Conservation (phyloP, 2,888 invertebrate species). For the Steinernema hermaphroditum region DNA sequence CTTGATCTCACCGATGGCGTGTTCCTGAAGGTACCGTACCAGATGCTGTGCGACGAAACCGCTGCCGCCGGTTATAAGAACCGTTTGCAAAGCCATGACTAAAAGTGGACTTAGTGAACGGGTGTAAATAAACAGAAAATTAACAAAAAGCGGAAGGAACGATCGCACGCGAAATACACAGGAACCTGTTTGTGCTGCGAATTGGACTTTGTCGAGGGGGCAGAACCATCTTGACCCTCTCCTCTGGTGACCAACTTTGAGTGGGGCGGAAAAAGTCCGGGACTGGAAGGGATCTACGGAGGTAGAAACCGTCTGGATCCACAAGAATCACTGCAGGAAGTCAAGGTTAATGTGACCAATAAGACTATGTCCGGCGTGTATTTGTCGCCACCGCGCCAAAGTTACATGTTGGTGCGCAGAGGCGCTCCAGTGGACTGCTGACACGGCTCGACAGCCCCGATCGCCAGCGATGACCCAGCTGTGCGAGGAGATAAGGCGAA, state of each 20-base stretch:
- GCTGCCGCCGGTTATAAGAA: slow-evolving; percentile 60
- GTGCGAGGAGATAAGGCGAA: slow-evolving; percentile 22
- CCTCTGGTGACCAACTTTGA: neutral
- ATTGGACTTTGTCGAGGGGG: neutral
- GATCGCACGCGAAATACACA: neutral
- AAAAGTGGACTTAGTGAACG: neutral
- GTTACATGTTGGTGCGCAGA: slow-evolving; percentile 26
- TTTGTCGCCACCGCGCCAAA: slow-evolving; percentile 9
- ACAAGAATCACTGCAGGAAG: neutral
- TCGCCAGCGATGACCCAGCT: slow-evolving; percentile 24
- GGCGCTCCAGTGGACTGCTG: neutral
- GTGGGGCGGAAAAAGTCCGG: neutral
- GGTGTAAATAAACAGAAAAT: neutral
- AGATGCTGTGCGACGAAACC: slow-evolving; percentile 59
- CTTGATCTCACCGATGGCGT: slow-evolving; percentile 42
- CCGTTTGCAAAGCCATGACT: slow-evolving; percentile 41
- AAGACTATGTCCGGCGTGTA: neutral
- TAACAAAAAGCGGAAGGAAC: neutral
- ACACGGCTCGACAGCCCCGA: slow-evolving; percentile 23
- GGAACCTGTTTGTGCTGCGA: neutral
- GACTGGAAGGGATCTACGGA: too few relatives aligned
- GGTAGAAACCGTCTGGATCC: too few relatives aligned
- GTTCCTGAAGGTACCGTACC: slow-evolving; percentile 51
- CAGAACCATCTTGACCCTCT: neutral
- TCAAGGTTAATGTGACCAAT: slow-evolving; percentile 8